phyloP scores from a whole-genome alignment of 2,797 vertebrate genomes.

The Brotogeris chrysoptera region DNA sequence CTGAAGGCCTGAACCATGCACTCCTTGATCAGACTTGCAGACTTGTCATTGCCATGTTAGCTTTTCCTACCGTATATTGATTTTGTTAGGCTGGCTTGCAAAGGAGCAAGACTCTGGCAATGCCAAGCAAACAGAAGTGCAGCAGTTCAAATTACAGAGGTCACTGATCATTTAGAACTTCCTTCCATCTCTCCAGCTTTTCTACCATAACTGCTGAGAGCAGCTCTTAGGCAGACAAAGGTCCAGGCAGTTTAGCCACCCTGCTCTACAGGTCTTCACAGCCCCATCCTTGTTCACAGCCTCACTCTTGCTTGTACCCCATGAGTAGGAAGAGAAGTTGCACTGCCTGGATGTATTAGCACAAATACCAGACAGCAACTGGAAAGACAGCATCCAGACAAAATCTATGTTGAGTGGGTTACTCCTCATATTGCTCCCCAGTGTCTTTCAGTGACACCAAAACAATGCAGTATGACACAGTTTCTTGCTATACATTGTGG shows the following conservation, averaged over 20 bases:
- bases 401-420: background rate
- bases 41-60: background rate
- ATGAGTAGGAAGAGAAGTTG: background rate
- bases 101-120: accelerated
- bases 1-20: background rate
- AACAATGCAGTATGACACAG: background rate
- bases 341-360: background rate
- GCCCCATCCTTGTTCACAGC: background rate
- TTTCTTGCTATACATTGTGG: background rate
- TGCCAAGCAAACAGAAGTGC: background rate
- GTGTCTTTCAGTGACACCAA: background rate
- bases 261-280: background rate
- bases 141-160: background rate
- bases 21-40: background rate
- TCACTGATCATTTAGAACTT: background rate
- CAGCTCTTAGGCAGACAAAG: background rate
- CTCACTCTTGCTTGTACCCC: background rate
- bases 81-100: background rate
- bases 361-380: background rate
- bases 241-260: accelerated
- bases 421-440: background rate
- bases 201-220: background rate
- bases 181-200: background rate
- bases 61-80: background rate
- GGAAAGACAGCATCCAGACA: background rate